These are phyloP conservation scores for Tridacna gigas DNA, from an alignment of 2,888 invertebrate genomes.

Conservation along the genomic window DNA sequence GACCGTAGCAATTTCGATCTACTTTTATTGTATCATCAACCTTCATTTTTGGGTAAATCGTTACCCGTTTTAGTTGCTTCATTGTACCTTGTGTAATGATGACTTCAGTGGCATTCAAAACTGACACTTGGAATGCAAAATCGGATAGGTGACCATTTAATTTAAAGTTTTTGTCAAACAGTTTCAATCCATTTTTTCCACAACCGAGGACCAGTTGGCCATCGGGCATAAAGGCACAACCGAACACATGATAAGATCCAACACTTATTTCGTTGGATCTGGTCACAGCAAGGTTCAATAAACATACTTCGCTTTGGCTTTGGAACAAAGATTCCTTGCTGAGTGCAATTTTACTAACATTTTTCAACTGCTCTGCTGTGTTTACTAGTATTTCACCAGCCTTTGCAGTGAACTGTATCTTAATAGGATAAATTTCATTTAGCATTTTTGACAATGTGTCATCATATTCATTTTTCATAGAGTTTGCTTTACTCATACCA, in stretches of 20 bases:
- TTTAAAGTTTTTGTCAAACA: not conserved
- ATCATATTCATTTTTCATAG: not conserved
- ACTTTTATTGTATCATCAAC: not conserved
- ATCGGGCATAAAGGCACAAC: conserved; percentile 8
- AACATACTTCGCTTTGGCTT: not conserved
- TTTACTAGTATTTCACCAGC: not conserved
- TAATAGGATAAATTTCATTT: not conserved
- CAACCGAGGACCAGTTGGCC: not conserved
- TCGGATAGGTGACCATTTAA: not conserved
- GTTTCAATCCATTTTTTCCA: not conserved
- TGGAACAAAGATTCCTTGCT: not conserved
- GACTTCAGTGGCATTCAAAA: not conserved
- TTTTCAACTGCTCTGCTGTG: not conserved
- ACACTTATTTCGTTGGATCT: not conserved
- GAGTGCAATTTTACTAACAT: not conserved
- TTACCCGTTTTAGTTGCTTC: conserved; percentile 2
- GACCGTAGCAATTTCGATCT: not conserved
- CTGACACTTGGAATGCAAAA: not conserved
- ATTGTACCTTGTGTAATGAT: not conserved
- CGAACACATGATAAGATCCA: not conserved
- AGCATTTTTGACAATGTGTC: not conserved
- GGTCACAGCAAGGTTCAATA: not conserved
- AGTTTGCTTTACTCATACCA: not conserved
- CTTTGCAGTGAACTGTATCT: conserved; percentile 10
- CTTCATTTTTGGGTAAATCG: not conserved